Evolutionary conservation across 1,140 invertebrate species (phyloP).

Genomic region (Aphidius ervi): DNA sequence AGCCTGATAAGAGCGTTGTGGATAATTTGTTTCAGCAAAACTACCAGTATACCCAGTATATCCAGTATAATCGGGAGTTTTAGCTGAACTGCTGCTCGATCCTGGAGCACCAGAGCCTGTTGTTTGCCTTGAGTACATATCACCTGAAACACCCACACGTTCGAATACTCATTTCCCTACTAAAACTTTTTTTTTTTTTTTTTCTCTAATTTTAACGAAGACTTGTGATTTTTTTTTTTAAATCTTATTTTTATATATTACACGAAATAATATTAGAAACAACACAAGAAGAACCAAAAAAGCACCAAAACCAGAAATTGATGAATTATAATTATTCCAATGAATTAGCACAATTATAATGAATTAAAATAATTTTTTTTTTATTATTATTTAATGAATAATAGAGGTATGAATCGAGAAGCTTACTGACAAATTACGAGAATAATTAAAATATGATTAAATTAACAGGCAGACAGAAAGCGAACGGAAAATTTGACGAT

Average conservation of each 20-base stretch:
- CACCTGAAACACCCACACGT: slow-evolving; percentile 49
- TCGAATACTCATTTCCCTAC: slow-evolving; percentile 15
- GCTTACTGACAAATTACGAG: slow-evolving; percentile 5
- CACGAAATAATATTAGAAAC: slow-evolving; percentile 3
- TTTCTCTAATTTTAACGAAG: not conserved
- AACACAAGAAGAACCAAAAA: slow-evolving; percentile 5
- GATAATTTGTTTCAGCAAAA: slow-evolving; percentile 53
- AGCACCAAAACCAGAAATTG: not conserved
- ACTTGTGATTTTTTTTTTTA: not conserved
- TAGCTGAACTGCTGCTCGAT: slow-evolving; percentile 54
- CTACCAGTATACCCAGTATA: slow-evolving; percentile 53
- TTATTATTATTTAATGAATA: slow-evolving; percentile 9
- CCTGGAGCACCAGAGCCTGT: slow-evolving; percentile 54
- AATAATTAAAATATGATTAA: slow-evolving; percentile 17
- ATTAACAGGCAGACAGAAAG: slow-evolving; percentile 33
- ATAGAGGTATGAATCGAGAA: not conserved
- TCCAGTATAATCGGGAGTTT: slow-evolving; percentile 50
- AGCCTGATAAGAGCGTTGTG: slow-evolving; percentile 52
- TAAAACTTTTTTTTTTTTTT: not conserved
- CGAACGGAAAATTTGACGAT: slow-evolving; percentile 29
- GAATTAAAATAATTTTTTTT: not conserved
- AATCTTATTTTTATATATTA: no score
- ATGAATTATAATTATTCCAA: no score
- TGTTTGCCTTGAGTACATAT: slow-evolving; percentile 56
- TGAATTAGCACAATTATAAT: slow-evolving; percentile 12